Evolutionary conservation across 2,113 vertebrate species (phyloP), one percentile per base, ranked within the genome.

Genomic region (Eulacestoma nigropectus): DNA sequence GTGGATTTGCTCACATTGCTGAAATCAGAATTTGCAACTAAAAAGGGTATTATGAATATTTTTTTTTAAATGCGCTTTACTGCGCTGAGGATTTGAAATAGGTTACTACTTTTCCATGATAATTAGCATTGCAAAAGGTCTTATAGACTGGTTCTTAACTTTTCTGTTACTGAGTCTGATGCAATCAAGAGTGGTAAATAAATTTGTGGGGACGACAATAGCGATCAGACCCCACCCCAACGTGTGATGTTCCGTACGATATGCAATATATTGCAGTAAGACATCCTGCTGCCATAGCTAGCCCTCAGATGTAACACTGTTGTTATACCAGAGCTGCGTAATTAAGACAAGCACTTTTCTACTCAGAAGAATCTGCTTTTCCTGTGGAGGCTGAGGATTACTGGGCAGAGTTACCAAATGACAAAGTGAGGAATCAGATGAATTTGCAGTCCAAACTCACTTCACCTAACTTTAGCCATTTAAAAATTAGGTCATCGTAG

Each of bases 11-110:
- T 77, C 25, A 56, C 5, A 49, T 9, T 41, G 3, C 32, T 63
- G 39, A 86, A 72, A 41, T 57, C 10, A 64, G 57, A 72, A 86
- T 73, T 59, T 50, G 27, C 33, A 47, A 35, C 10, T 80, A 39
- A 92, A 79, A 92, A 56, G 26, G 5, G 4, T 9, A 42, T 39
- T 44, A 6, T 53, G 32, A 47, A 33, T 46, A 20, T 35, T 25
- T 35, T 18, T 30, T 25, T 39, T 0, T 2, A 52, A 87, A 56
- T 77, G 26, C 1, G 1, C 3, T 37, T 80, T 41, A 15, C 4
- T 59, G 3, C 3, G 1, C 9, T 64, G 26, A 83, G 26, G 13
- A 42, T 76, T 89, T 86, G 16, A 79, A 73, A 64, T 13, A 30
- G 11, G 27, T 89, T 42, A 10, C 17, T 30, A 11, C 9, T 50